A percentile compares a stretch with the other conserved stretches of the same genome.
phyloP scores from a whole-genome alignment of 2,797 vertebrate species.

The Acipenser ruthenus region DNA sequence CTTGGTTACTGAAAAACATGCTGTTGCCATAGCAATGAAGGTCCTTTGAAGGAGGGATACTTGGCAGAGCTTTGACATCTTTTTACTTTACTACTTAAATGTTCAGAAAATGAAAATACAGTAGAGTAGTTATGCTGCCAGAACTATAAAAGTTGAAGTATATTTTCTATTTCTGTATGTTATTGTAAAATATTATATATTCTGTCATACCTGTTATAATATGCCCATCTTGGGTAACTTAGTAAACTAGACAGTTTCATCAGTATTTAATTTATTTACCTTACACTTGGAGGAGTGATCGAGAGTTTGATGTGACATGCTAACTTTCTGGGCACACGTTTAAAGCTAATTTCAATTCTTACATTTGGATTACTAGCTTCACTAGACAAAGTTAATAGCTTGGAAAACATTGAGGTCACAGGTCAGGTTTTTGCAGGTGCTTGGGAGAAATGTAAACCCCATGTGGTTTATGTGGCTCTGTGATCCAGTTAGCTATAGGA shows the following conservation, averaged over 20 bases:
- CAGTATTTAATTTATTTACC: no score
- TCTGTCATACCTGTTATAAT: no score
- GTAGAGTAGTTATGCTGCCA: neutral
- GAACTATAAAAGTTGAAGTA: no score
- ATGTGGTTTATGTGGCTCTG: no score
- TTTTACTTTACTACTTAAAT: conserved; percentile 30
- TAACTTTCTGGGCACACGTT: conserved; percentile 14
- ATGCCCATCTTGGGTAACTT: no score
- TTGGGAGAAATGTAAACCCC: no score
- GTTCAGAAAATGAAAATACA: conserved; percentile 19
- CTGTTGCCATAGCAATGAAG: conserved; percentile 65
- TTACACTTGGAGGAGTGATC: no score
- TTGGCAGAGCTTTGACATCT: conserved; percentile 51
- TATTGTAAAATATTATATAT: no score
- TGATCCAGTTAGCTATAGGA: neutral
- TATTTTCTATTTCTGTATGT: no score
- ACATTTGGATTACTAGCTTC: conserved; percentile 13
- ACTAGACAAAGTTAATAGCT: conserved; percentile 1
- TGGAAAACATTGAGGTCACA: conserved; percentile 25
- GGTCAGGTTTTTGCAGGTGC: conserved; percentile 19
- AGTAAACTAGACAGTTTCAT: no score
- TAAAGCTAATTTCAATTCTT: conserved; percentile 19
- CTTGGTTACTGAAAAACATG: conserved; percentile 49
- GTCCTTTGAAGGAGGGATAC: conserved; percentile 58
- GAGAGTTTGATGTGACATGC: no score